These are phyloP conservation scores for Eledona agricola DNA, from an alignment of 2,888 invertebrate genomes.

Conservation along the genomic window DNA sequence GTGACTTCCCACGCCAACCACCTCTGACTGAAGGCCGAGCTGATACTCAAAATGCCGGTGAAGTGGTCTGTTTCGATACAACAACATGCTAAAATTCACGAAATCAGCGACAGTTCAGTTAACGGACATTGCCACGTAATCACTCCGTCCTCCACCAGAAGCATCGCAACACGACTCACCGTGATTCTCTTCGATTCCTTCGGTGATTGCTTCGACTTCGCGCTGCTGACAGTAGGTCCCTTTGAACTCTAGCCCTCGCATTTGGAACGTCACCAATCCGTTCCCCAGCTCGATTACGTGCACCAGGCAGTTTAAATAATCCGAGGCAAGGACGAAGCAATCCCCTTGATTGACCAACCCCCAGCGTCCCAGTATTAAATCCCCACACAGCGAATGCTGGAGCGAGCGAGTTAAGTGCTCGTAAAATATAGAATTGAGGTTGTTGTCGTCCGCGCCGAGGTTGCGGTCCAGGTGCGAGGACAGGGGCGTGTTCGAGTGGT, in stretches of 20 bases:
- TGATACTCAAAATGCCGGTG: conserved; percentile 89
- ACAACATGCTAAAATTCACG: conserved; percentile 73
- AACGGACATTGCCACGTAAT: conserved; percentile 10
- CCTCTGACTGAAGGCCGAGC: conserved; percentile 96
- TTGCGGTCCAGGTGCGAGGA: conserved; percentile 95
- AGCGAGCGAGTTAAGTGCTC: conserved; percentile 96
- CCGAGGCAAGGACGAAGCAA: conserved; percentile 97
- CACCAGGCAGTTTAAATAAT: conserved; percentile 97
- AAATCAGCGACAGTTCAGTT: conserved; percentile 16
- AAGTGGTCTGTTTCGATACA: conserved; percentile 91
- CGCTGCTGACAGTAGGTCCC: conserved; percentile 99
- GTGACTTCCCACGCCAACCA: conserved; percentile 99
- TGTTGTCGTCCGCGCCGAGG: conserved; percentile 94
- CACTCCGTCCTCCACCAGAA: conserved; percentile 7
- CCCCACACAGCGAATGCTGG: conserved; percentile 95
- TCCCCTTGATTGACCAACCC: conserved; percentile 97
- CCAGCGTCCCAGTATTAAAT: conserved; percentile 92
- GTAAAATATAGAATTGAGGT: conserved; percentile 98
- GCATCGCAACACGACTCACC: conserved; percentile 64
- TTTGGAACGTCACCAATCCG: conserved; percentile 97
- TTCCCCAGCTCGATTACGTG: conserved; percentile 98
- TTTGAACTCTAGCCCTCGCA: conserved; percentile 95
- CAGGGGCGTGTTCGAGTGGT: conserved; percentile 95
- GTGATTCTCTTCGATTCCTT: conserved; percentile 95
- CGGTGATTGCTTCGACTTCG: conserved; percentile 98